Conservation (phyloP, 2,113 vertebrate genomes). For the Engystomops pustulosus region DNA sequence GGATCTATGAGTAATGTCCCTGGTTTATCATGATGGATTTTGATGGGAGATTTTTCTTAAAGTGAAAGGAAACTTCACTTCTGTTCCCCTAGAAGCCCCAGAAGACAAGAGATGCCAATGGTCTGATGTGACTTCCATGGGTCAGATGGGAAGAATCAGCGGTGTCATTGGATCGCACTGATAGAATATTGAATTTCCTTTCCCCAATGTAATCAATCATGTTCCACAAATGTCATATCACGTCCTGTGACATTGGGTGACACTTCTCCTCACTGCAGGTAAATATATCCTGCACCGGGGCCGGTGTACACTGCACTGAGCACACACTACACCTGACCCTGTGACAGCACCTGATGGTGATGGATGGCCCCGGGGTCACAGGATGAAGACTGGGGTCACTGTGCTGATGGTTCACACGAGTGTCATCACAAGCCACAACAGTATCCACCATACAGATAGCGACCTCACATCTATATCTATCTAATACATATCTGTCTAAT, state of each 20-base stretch:
- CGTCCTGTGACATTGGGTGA: neutral
- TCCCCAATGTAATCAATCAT: slow-evolving; percentile 35
- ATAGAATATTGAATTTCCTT: slow-evolving; percentile 49
- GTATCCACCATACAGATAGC: neutral
- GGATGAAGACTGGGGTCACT: slow-evolving; percentile 16
- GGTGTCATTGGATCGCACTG: neutral
- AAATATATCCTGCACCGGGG: slow-evolving; percentile 12
- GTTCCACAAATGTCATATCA: slow-evolving; percentile 44
- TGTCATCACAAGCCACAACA: neutral
- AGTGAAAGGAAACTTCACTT: neutral
- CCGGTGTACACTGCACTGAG: neutral
- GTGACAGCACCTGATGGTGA: slow-evolving; percentile 36
- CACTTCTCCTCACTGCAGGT: slow-evolving; percentile 33
- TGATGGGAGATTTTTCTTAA: too few relatives aligned
- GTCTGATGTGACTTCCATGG: neutral
- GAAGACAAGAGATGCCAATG: neutral
- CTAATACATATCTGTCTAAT: neutral
- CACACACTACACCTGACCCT: neutral
- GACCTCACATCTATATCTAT: too few relatives aligned
- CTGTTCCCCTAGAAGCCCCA: neutral
- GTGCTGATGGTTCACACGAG: slow-evolving; percentile 34
- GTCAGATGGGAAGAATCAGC: slow-evolving; percentile 8
- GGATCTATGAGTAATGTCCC: too few relatives aligned
- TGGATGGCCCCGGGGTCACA: slow-evolving; percentile 19
- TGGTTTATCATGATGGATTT: too few relatives aligned